Conservation (phyloP, 53 echinoderm and acorn worm genomes). For the Crossaster papposus region DNA sequence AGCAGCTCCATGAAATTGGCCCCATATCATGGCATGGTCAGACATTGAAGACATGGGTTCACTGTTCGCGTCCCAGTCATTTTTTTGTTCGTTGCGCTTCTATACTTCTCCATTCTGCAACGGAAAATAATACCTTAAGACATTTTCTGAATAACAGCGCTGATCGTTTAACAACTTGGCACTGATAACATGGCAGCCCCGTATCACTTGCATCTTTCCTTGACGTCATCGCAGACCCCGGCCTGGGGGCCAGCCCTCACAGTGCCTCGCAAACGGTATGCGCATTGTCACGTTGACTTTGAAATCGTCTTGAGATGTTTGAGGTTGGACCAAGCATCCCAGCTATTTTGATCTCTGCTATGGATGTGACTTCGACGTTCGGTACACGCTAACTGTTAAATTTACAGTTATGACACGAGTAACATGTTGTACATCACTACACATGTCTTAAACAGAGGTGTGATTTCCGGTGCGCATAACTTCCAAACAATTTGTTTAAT, state of each 20-base stretch:
- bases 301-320: conserved; percentile 1
- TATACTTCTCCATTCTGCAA: not conserved
- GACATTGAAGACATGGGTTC: not conserved
- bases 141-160: conserved; percentile 23
- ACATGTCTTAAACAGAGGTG: not conserved
- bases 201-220: conserved; percentile 20
- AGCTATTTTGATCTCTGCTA: conserved; percentile 12
- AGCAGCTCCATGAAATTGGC: too few species aligned
- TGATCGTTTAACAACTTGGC: conserved; percentile 24
- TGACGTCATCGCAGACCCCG: conserved; percentile 40
- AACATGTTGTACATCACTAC: not conserved
- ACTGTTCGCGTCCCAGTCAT: not conserved
- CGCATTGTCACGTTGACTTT: conserved; percentile 1
- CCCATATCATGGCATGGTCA: not conserved
- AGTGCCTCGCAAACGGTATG: conserved; percentile 11
- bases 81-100: not conserved
- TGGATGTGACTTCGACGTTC: not conserved
- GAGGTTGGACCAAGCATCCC: conserved; percentile 30
- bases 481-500: too few species aligned
- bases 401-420: not conserved
- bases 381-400: not conserved
- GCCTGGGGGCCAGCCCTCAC: not conserved
- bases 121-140: not conserved
- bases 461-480: too few species aligned
- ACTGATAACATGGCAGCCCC: conserved; percentile 1